phyloP scores from a whole-genome alignment of 2,113 vertebrate species.

The Phalacrocorax pelagicus region DNA sequence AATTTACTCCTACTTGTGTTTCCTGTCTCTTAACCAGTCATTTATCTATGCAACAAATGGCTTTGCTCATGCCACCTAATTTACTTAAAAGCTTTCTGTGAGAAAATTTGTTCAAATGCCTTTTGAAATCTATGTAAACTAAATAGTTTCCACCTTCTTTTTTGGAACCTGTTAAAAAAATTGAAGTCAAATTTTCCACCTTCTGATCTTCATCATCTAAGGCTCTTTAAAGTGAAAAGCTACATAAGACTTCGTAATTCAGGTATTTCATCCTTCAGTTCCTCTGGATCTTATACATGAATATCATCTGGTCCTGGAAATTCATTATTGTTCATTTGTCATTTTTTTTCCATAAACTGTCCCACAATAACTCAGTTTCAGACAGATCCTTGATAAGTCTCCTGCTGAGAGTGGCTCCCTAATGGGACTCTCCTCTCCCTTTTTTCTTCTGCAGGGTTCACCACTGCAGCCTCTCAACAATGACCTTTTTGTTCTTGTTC shows the following conservation, averaged over 20 bases:
- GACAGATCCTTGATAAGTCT: neutral
- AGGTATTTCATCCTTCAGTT: neutral
- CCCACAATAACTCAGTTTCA: neutral
- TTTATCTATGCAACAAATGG: neutral
- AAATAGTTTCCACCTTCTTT: neutral
- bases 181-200: neutral
- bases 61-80: neutral
- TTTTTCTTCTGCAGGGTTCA: neutral
- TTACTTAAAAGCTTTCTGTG: slow-evolving; percentile 34
- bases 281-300: neutral
- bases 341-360: neutral
- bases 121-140: neutral
- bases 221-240: neutral
- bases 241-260: neutral
- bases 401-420: neutral
- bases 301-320: neutral
- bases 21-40: neutral
- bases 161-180: neutral
- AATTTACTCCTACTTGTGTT: neutral
- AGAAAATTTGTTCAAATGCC: neutral
- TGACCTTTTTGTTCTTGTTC: neutral
- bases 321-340: neutral
- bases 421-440: neutral
- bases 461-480: neutral
- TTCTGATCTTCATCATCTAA: neutral